Base-by-base conservation (phyloP, 2,113 vertebrate species). In the Percina caprodes region DNA sequence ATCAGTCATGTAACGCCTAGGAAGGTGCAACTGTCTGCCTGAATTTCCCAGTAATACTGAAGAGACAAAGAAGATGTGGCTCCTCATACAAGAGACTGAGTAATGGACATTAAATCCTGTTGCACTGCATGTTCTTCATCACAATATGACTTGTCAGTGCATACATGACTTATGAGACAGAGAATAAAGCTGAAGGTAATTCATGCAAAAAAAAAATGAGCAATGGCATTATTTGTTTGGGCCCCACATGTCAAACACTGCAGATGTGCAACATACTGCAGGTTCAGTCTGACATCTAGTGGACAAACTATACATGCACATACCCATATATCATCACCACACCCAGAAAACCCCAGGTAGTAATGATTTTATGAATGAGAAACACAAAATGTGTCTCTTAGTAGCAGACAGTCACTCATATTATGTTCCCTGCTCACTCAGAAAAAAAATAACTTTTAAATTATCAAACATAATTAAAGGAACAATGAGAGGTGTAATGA, bases 281-380 rank as follows among this genome's bases (percentile, higher is more conserved):
- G 60, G 59, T 67, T 39, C 74, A 85, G 80, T 24, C 85, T 93
- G 94, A 89, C 94, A 88, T 69, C 93, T 93, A 88, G 88, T 90
- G 94, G 85, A 49, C n/a, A 63, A 56, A 71, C 5, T 13, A 33
- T 2, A 67, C 49, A 85, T 11, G 45, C 62, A 73, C 86, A 82
- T 5, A 9, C 51, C 33, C 58, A 58, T 16, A 33, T 1, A 26
- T 60, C 26, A 24, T 65, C 60, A 46, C 77, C 85, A 88, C 85
- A 68, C 59, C 77, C 79, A 65, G 26, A 46, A 68, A 48, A 56
- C 15, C 15, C 11, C 23, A 56, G 48, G 18, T 60, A 26, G 18
- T 60, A 26, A 70, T 46, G 23, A 79, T 56, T 84, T 82, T 14
- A 61, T 46, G 3, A 19, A 69, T 58, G 15, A 76, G 55, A 78